Base-by-base conservation (phyloP, 2,888 invertebrate species). In the Coronaproctus castanopsis region DNA sequence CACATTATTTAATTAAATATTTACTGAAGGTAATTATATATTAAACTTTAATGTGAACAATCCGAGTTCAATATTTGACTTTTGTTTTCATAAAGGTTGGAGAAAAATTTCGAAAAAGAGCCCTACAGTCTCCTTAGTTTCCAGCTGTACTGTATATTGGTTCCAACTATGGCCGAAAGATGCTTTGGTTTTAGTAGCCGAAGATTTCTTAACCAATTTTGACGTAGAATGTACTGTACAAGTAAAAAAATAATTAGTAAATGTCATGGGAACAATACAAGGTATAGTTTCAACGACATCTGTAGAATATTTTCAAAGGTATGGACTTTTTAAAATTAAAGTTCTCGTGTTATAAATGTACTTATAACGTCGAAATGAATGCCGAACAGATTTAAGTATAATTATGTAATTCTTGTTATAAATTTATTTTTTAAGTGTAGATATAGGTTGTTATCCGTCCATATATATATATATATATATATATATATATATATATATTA, bases 131-230 rank as follows among this genome's bases (percentile, higher is more conserved):
- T 70, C 95, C 96, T 75, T 96, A 49, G 91, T 95, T 66, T 91
- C 93, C n/a, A 95, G 95, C 10, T 96, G 96, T 70, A 96, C 95
- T 0, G 89, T 96, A 65, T 92, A 95, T 72, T 96, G 96, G 96
- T 93, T 95, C 68, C 93, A 93, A 70, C 90, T 93, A 2, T 96
- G 96, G 96, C 96, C 96, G 0, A 87, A 86, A 70, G 92, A 93
- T 71, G 96, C 96, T 21, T 75, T 96, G 36, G 83, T 95, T 57
- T 81, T 87, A 23, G 96, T 96, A 18, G 92, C 95, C 3, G 80
- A 85, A 69, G 93, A 96, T 74, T 95, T 93, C 72, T 77, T 96
- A 52, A 76, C 81, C 20, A 87, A 87, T 67, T 95, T 91, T 71
- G 80, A 85, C 72, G 90, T 95, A 55, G 89, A 86, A 68, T 93